phyloP scores from a whole-genome alignment of 2,113 vertebrate genomes.

The Phalacrocorax pelagicus region DNA sequence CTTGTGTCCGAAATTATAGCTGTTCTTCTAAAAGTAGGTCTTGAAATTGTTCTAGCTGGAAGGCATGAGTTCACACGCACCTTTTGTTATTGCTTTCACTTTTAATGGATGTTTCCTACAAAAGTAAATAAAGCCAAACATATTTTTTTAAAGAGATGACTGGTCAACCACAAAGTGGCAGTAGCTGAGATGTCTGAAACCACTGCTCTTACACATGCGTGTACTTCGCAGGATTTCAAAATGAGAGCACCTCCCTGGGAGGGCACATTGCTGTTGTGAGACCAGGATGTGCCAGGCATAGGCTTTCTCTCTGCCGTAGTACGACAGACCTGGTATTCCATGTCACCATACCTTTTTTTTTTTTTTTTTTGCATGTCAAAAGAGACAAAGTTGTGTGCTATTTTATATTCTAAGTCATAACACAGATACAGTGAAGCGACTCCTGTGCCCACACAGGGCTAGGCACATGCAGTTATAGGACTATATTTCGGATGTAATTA shows the following conservation, averaged over 20 bases:
- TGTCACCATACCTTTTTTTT: rapidly evolving
- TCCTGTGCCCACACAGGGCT: neutral
- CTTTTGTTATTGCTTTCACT: neutral
- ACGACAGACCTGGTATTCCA: rapidly evolving
- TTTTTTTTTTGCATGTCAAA: neutral
- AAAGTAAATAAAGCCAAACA: neutral
- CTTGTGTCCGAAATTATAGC: neutral
- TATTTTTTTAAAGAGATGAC: neutral
- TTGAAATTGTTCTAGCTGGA: neutral
- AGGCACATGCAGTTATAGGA: neutral
- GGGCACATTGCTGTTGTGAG: neutral
- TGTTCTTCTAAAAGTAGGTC: neutral
- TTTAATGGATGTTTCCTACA: neutral
- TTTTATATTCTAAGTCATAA: neutral
- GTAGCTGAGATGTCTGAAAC: neutral
- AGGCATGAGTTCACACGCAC: rapidly evolving
- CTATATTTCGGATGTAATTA: neutral
- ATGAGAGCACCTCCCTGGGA: neutral
- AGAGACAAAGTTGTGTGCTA: neutral
- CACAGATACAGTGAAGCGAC: neutral
- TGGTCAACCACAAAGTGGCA: neutral
- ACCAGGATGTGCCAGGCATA: neutral
- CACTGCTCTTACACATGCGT: neutral
- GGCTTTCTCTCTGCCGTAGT: neutral
- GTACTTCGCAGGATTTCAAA: neutral